Base-by-base conservation (phyloP, 2,797 vertebrate genomes). In the Odontamblyopus rebecca region DNA sequence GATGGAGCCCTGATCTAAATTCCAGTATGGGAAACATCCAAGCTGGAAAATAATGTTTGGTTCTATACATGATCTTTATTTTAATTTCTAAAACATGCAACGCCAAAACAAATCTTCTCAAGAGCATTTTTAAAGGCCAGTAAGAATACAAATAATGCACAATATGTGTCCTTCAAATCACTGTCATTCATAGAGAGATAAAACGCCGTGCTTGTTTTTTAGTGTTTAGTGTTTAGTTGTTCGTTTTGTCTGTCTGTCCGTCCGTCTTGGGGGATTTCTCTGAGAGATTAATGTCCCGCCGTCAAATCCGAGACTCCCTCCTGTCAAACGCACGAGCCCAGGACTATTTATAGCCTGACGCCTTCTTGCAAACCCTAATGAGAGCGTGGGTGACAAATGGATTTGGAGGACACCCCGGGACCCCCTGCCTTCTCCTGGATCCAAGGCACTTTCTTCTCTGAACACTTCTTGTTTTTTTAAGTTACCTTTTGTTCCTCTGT, bases 301-400 rank as follows among this genome's bases (percentile, higher is more conserved):
- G 67, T 88, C 81, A 89, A 83, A 79, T 82, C 60, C 64, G 51
- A 50, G 82, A 82, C 80, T 86, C 75, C 81, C 76, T 81, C 82
- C 81, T 84, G 88, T 90, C 90, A 88, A 80, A 82, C 85, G 86
- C 75, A 51, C 30, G 16, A 70, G 79, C 65, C 71, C n/a, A 56
- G 73, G 71, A 70, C 83, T 89, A 88, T 90, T 88, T 88, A 88
- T 89, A 90, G 86, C 83, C 71, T 73, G 68, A 80, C 74, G 13
- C 68, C 74, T 71, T 32, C 83, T 87, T 77, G 69, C 64, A 85
- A 84, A 79, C 77, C 70, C 78, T 92, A 90, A 92, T 89, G 84
- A 88, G 85, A 79, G 86, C 82, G 75, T 61, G 71, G 82, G 78
- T 89, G 85, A 89, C 71, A 82, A 88, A 91, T 82, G 74, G 78